Evolutionary conservation across 2,888 invertebrate species (phyloP), one percentile per base, ranked within the genome.

Genomic region (Fissipunctia ypsillon): DNA sequence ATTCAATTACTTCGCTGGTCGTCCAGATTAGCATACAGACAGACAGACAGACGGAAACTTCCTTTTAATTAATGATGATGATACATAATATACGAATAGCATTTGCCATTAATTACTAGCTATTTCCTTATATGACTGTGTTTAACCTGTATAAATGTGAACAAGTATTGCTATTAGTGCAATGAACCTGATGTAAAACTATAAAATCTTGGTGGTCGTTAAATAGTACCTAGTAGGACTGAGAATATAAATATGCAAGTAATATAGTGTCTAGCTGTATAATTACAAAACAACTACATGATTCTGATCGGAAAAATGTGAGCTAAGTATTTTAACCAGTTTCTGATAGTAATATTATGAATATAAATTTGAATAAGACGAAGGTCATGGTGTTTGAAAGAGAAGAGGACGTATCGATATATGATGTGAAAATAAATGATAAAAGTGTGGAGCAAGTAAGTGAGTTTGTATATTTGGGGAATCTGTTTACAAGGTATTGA

Each of bases 151-250:
- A 63, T 73, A 74, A 69, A 73, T 57, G 70, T 54, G 22, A 69
- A 63, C 59, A 67, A 69, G 66, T 56, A 66, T 56, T 61, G 52
- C 64, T 54, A 50, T 64, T 45, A 65, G 68, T 69, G 61, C 81
- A 72, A 41, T 70, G 80, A 78, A 70, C 72, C 66, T 63, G 59
- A 65, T 73, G 67, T 75, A 71, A 82, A 78, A 82, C 67, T 72
- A 84, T 85, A 82, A 76, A 82, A 85, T 72, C 76, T 73, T 41
- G 19, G 57, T 41, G 35, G 38, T 66, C 56, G 35, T 69, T 73
- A 38, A 56, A 35, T 61, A 61, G 56, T 66, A n/a, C n/a, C n/a
- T 31, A n/a, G 19, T 76, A 54, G 60, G 57, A 61, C 19, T 64
- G 52, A 14, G 50, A 80, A 65, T 74, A 70, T 59, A 80, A 73